Conservation (phyloP, 2,113 vertebrate species). For the Hydrochoerus hydrochaeris region DNA sequence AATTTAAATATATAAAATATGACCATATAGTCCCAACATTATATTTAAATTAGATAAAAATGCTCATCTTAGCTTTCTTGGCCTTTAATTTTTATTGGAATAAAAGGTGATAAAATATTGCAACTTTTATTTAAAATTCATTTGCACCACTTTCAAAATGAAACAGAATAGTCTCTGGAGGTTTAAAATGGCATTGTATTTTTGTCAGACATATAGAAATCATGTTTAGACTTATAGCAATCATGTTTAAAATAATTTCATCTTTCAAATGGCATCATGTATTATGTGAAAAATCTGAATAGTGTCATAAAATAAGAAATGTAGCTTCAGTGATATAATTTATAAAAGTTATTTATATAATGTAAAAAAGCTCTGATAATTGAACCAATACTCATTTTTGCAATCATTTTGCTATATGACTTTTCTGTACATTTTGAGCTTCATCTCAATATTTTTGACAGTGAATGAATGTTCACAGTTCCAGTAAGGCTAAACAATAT, state of each 20-base stretch:
- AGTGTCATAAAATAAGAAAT: neutral
- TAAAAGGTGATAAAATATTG: neutral
- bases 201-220: conserved; percentile 39
- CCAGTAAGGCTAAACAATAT: neutral
- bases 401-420: neutral
- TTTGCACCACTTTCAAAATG: neutral
- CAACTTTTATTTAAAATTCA: conserved; percentile 16
- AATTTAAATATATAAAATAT: neutral
- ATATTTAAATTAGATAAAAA: neutral
- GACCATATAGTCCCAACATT: neutral
- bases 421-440: neutral
- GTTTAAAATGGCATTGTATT: neutral
- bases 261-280: neutral
- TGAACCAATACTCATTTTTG: neutral
- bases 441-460: neutral
- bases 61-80: neutral
- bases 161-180: neutral
- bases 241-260: conserved; percentile 11
- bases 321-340: neutral
- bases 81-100: neutral
- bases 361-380: neutral
- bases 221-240: neutral
- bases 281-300: neutral
- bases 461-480: neutral
- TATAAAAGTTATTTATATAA: neutral